Base-by-base conservation (phyloP, 2,113 vertebrate species). In the Lepisosteus oculatus region DNA sequence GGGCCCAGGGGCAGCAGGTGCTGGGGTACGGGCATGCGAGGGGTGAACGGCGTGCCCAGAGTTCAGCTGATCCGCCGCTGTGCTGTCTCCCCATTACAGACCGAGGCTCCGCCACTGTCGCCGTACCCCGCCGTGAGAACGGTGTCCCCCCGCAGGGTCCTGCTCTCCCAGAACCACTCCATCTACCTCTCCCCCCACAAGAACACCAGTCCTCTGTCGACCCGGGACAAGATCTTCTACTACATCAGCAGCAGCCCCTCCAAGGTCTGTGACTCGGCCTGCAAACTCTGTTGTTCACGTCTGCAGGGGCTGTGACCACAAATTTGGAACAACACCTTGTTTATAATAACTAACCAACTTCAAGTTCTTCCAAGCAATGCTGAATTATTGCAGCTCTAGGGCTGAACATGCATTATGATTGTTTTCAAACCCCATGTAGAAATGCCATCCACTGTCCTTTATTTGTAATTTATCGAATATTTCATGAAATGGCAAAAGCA, bases 241-340 rank as follows among this genome's bases (percentile, higher is more conserved):
- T 97, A 94, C 80, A 94, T 98, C 87, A 95, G 93, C 88, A 94
- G 88, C 80, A 97, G 96, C 80, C 97, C 97, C 0, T 92, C 95
- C 0, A 93, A 96, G 82, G 97, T 97, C 73, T 95, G 91, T n/a
- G 3, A 57, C 41, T 13, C 44, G 61, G 66, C 67, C 54, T 29
- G 51, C 7, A 6, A 47, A 41, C 6, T 12, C 13, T 47, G 1
- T 29, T 47, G 1, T 29, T 29, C 29, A 29, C 29, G 1, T 29
- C 29, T 29, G 43, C n/a, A 15, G n/a, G 41, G 41, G 11, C 61
- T 71, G 9, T n/a, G 0, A 1, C n/a, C 56, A 41, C 17, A 8
- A 13, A 71, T 51, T 1, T 51, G 14, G 7, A 11, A 6, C 59
- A 61, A 1, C 7, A 6, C 3, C 6, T 61, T 3, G 17, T 8